Percentiles rank a stretch among this genome's conserved stretches.
Evolutionary conservation across 1,140 invertebrate species (phyloP).

Genomic region (Drosophila kikkawai): DNA sequence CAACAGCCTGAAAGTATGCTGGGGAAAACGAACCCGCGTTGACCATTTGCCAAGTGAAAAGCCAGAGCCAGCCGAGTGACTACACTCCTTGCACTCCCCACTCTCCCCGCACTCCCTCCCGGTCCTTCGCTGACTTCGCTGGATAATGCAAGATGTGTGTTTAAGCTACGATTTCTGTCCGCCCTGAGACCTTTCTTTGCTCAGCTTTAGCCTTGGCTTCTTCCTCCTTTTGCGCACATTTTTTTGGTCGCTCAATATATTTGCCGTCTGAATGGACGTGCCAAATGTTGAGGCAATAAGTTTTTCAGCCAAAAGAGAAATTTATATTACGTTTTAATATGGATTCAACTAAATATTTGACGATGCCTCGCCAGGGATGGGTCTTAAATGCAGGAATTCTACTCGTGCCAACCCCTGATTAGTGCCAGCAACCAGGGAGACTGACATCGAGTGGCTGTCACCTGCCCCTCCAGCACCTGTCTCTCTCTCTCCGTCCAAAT

Average conservation of each 20-base stretch:
- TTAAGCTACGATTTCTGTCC: conserved; percentile 53
- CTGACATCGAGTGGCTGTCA: conserved; percentile 40
- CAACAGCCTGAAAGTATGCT: conserved; percentile 70
- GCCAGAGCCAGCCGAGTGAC: conserved; percentile 50
- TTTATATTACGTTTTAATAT: conserved; percentile 68
- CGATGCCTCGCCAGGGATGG: conserved; percentile 5
- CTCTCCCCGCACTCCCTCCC: background rate
- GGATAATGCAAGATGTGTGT: conserved; percentile 58
- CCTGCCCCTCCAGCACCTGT: conserved; percentile 24
- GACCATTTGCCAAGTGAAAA: conserved; percentile 71
- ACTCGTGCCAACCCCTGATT: conserved; percentile 14
- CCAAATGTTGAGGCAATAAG: conserved; percentile 74
- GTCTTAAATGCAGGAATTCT: background rate
- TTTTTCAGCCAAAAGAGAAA: conserved; percentile 59
- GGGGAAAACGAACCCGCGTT: conserved; percentile 39
- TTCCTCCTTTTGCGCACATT: conserved; percentile 30
- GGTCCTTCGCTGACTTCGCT: conserved; percentile 7
- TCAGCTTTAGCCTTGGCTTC: conserved; percentile 17
- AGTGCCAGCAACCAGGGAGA: conserved; percentile 16
- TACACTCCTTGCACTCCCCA: background rate
- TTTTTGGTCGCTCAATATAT: conserved; percentile 60
- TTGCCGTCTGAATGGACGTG: conserved; percentile 69
- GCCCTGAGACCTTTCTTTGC: conserved; percentile 33
- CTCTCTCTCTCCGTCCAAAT: conserved; percentile 12
- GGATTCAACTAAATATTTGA: conserved; percentile 62